These are phyloP conservation scores for Rotaria socialis DNA, from an alignment of 2,888 invertebrate species.

Conservation along the genomic window DNA sequence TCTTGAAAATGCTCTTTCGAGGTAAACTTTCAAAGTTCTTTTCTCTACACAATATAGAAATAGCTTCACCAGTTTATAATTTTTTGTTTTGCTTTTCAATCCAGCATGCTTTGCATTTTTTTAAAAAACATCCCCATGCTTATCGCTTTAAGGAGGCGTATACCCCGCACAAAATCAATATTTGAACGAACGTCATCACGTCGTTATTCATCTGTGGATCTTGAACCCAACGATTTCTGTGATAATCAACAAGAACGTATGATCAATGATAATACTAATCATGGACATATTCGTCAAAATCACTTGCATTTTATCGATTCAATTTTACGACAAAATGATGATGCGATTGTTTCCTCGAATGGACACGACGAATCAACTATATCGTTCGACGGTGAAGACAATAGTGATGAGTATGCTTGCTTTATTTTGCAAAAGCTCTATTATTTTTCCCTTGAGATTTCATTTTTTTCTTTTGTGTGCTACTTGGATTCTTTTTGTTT, in stretches of 20 bases:
- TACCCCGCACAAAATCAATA: not conserved
- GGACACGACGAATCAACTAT: not conserved
- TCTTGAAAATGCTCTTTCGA: too few species aligned
- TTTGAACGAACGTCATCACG: not conserved
- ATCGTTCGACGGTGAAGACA: not conserved
- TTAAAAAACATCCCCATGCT: not conserved
- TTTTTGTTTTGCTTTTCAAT: not conserved
- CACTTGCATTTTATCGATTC: not conserved
- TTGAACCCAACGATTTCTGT: not conserved
- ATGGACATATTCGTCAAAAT: not conserved
- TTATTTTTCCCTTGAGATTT: not conserved
- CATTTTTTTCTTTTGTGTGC: not conserved
- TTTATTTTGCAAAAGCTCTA: not conserved
- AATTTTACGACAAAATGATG: not conserved
- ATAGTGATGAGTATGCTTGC: constrained; percentile 33
- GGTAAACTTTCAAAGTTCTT: too few species aligned
- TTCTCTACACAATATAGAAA: too few species aligned
- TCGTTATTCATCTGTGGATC: constrained; percentile 18
- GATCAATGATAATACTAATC: not conserved
- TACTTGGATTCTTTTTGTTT: not conserved
- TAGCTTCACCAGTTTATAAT: too few species aligned
- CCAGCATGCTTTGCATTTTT: not conserved
- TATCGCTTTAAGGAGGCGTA: constrained; percentile 22
- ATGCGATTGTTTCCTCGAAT: not conserved
- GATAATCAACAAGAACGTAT: not conserved